Evolutionary conservation across 2,113 vertebrate genomes (phyloP).

Genomic region (Zosterops pallidus): DNA sequence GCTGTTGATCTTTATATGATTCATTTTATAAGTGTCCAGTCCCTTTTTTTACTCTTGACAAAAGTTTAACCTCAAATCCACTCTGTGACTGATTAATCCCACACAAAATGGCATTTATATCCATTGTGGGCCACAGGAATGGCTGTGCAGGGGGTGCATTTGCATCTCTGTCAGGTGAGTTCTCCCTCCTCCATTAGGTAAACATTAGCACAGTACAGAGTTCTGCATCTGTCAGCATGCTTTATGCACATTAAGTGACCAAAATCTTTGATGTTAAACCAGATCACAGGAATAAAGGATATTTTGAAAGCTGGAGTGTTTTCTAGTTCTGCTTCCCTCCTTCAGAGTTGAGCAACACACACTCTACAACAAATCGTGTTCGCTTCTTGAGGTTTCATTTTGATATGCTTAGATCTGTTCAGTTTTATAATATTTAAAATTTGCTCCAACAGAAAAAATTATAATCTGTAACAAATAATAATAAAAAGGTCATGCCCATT

Average conservation of each 20-base stretch:
- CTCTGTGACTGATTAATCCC: neutral
- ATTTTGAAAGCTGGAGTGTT: neutral
- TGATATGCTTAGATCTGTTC: neutral
- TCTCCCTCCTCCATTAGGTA: neutral
- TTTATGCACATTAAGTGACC: neutral
- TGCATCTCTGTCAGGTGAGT: neutral
- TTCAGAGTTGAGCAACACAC: neutral
- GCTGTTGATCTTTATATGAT: neutral
- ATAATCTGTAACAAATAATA: neutral
- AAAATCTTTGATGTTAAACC: neutral
- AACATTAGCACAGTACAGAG: neutral
- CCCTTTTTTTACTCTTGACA: neutral
- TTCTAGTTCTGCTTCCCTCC: neutral
- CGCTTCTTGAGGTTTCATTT: neutral
- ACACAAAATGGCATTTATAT: neutral
- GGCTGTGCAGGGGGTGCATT: neutral
- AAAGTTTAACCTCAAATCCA: neutral
- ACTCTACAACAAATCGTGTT: neutral
- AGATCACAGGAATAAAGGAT: neutral
- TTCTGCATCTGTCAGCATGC: neutral
- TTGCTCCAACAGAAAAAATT: neutral
- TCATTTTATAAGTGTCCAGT: neutral
- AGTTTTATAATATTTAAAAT: neutral
- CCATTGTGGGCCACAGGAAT: neutral
- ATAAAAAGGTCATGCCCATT: neutral